Evolutionary conservation across 1,140 invertebrate species (phyloP).

Genomic region (Zaprionus ornatus): DNA sequence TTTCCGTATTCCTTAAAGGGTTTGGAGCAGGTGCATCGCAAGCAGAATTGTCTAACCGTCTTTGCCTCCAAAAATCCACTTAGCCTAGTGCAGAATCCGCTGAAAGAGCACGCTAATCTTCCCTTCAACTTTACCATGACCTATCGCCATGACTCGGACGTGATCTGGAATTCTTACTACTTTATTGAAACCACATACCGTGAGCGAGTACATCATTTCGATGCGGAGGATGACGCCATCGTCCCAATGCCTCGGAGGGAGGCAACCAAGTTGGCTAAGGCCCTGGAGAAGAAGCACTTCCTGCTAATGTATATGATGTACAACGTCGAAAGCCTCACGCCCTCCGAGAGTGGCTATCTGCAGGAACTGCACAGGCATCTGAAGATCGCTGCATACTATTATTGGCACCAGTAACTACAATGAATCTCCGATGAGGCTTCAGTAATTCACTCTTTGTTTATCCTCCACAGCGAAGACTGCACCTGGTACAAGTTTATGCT

Average conservation of each 20-base stretch:
- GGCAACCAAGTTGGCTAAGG: not conserved
- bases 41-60: conserved; percentile 31
- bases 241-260: not conserved
- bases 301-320: conserved; percentile 45
- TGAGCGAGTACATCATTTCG: conserved; percentile 14
- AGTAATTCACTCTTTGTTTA: not conserved
- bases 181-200: conserved; percentile 9
- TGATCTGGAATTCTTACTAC: conserved; percentile 50
- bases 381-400: conserved; percentile 23
- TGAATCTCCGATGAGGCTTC: not conserved
- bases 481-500: conserved; percentile 54
- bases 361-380: conserved; percentile 36
- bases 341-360: conserved; percentile 45
- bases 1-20: conserved; percentile 23
- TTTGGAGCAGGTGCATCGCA: conserved; percentile 12
- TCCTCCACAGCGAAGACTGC: conserved; percentile 28
- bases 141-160: conserved; percentile 58
- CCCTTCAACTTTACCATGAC: conserved; percentile 60
- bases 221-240: not conserved
- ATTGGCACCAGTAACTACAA: conserved; percentile 36
- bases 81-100: conserved; percentile 7
- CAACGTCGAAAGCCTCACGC: conserved; percentile 26
- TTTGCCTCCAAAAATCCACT: conserved; percentile 39
- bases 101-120: not conserved
- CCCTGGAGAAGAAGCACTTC: conserved; percentile 7